Percentiles rank a stretch among this genome's conserved stretches.
Evolutionary conservation across 2,113 vertebrate genomes (phyloP).

Genomic region (Nyctereutes procyonoides): DNA sequence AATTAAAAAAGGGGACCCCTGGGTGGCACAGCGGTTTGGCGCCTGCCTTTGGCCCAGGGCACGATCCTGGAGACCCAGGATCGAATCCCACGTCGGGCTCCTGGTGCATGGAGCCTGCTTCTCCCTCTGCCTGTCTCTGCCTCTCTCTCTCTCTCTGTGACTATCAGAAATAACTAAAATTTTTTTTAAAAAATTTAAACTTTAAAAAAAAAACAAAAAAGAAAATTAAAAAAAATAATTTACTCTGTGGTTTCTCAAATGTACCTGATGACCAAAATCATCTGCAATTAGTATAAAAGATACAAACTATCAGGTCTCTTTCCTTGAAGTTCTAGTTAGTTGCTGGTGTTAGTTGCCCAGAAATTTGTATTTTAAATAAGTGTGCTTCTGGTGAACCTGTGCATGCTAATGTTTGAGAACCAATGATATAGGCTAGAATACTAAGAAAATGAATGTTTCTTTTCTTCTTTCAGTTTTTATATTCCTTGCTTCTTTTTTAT

Average conservation of each 20-base stretch:
- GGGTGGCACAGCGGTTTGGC: too few species aligned
- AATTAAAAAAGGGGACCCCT: too few species aligned
- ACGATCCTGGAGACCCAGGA: too few species aligned
- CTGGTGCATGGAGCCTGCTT: too few species aligned
- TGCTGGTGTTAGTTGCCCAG: neutral
- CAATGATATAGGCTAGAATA: neutral
- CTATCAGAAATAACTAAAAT: too few species aligned
- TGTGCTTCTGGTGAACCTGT: neutral
- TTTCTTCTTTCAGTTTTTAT: neutral
- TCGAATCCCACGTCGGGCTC: too few species aligned
- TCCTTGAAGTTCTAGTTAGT: slow-evolving; percentile 40
- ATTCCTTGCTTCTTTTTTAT: neutral
- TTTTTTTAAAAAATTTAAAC: too few species aligned
- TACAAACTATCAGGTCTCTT: neutral
- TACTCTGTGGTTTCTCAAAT: neutral
- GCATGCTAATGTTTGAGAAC: neutral
- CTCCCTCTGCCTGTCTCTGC: too few species aligned
- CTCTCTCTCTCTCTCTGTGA: too few species aligned
- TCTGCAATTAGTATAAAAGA: neutral
- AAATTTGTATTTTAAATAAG: slow-evolving; percentile 6
- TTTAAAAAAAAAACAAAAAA: too few species aligned
- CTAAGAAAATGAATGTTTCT: neutral
- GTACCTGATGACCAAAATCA: neutral
- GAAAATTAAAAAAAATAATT: neutral
- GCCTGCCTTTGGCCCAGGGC: too few species aligned